These are phyloP conservation scores for Atherinosoma microstoma DNA, from an alignment of 2,797 vertebrate species.

Conservation along the genomic window DNA sequence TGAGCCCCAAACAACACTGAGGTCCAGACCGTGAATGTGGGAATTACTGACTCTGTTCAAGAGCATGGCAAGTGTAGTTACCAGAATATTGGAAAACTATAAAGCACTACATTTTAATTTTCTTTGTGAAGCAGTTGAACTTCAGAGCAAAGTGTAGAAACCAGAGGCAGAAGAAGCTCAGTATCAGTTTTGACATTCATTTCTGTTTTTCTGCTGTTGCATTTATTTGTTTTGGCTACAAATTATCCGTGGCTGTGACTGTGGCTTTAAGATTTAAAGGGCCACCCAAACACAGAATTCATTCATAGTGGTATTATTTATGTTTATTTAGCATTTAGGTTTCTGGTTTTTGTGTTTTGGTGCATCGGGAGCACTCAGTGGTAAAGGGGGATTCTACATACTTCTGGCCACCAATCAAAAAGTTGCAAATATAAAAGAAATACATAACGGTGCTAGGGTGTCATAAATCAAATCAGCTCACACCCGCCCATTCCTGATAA, in stretches of 20 bases:
- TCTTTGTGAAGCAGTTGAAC: too few species aligned
- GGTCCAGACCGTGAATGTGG: too few species aligned
- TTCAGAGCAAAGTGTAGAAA: too few species aligned
- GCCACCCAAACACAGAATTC: not conserved
- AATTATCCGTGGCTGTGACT: not conserved
- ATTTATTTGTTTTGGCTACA: not conserved
- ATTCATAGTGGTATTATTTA: not conserved
- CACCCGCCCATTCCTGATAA: not conserved
- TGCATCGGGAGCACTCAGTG: not conserved
- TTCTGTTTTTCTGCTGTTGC: not conserved
- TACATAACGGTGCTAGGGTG: not conserved
- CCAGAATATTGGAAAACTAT: too few species aligned
- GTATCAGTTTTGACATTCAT: not conserved
- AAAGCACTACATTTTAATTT: too few species aligned
- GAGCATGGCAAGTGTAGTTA: too few species aligned
- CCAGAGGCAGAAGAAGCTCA: too few species aligned
- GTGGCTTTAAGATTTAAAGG: not conserved
- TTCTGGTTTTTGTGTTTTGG: not conserved
- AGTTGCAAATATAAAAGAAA: not conserved
- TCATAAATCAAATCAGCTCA: not conserved
- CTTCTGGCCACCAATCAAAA: not conserved
- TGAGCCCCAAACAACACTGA: too few species aligned
- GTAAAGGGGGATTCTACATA: not conserved
- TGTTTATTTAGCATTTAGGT: not conserved
- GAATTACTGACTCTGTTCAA: too few species aligned